Conservation (phyloP, 1,140 invertebrate species). For the Cydia strobilella region DNA sequence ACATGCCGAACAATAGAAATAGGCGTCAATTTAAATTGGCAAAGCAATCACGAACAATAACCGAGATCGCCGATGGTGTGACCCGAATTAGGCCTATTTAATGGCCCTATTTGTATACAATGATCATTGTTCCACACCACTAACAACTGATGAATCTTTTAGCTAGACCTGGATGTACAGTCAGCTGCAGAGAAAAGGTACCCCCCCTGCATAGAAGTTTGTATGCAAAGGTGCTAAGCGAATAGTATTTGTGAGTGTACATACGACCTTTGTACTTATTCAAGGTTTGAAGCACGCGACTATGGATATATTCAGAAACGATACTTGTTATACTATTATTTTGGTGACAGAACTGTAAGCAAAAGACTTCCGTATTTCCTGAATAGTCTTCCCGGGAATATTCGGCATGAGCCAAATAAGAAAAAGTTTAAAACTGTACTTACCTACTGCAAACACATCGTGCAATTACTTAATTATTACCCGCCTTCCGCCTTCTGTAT, state of each 20-base stretch:
- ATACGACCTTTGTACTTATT: neutral
- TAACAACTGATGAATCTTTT: neutral
- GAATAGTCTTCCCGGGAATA: no score
- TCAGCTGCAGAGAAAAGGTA: no score
- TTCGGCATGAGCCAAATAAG: no score
- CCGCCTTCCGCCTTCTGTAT: no score
- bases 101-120: conserved; percentile 72
- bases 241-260: no score
- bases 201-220: no score
- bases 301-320: neutral
- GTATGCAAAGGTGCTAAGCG: no score
- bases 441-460: no score
- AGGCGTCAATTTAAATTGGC: neutral
- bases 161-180: neutral
- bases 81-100: conserved; percentile 50
- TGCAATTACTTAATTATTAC: no score
- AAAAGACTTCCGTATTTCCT: no score
- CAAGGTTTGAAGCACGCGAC: neutral
- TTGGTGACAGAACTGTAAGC: no score
- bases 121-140: conserved; percentile 63
- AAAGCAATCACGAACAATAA: conserved; percentile 31
- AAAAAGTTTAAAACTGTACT: no score
- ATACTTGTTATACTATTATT: neutral
- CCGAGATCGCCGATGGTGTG: conserved; percentile 48
- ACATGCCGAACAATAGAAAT: neutral